These are phyloP conservation scores for Rhopilema esculentum DNA, from an alignment of 30 jellyfish, hydroid and myxozoan species.

Conservation along the genomic window DNA sequence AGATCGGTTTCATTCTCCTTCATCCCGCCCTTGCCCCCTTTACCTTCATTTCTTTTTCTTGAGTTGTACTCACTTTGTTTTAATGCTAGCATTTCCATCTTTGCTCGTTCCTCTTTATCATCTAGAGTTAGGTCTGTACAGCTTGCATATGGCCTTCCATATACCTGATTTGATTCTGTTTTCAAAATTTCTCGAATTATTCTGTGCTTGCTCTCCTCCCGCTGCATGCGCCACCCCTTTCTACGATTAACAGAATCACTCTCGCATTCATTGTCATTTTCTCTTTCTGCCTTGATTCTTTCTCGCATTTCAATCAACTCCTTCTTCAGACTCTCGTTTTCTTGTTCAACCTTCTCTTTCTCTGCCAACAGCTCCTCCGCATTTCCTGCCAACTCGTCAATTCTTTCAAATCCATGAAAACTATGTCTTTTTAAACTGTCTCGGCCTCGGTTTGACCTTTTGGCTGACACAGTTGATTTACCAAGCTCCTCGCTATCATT, in stretches of 20 bases:
- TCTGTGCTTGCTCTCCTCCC: conserved; percentile 67
- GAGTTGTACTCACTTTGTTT: not conserved
- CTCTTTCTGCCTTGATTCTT: conserved; percentile 17
- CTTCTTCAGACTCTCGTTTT: conserved; percentile 46
- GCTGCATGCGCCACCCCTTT: conserved; percentile 76
- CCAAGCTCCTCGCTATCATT: not conserved
- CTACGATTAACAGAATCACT: conserved; percentile 62
- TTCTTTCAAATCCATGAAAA: conserved; percentile 50
- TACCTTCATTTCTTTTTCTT: not conserved
- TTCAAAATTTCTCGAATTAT: conserved; percentile 76
- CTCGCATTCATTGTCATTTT: conserved; percentile 33
- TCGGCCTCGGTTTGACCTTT: conserved; percentile 24
- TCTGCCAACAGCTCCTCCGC: conserved; percentile 73
- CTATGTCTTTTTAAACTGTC: conserved; percentile 67
- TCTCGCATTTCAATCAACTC: conserved; percentile 55
- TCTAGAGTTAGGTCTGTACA: conserved; percentile 53
- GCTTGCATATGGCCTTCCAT: conserved; percentile 68
- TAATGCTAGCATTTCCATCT: not conserved
- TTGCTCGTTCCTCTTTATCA: conserved; percentile 14
- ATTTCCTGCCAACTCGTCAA: conserved; percentile 66
- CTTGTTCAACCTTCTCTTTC: conserved; percentile 59
- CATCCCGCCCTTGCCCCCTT: conserved; percentile 25
- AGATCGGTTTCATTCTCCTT: not conserved
- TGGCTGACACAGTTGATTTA: not conserved
- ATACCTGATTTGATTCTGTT: conserved; percentile 62